Base-by-base conservation (phyloP, 2,888 invertebrate genomes). In the Acanthosepion esculentum region DNA sequence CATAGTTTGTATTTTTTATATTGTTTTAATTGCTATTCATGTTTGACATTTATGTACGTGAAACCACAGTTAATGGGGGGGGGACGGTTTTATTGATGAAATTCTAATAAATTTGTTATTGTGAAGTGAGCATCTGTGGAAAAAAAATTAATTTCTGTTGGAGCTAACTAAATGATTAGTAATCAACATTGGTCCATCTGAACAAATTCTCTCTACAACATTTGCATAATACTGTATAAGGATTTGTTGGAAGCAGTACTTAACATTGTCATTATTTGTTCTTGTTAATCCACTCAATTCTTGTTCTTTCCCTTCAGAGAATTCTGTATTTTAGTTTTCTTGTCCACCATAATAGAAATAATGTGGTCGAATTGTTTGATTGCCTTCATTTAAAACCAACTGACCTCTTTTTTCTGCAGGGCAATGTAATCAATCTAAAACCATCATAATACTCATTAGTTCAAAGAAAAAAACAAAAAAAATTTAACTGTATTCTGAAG, bases 341-440 rank as follows among this genome's bases (percentile, higher is more conserved):
- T 20, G 23, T 59, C 59, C 23, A 23, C 59, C n/a, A 33, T n/a
- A 18, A 64, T 26, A 64, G 20, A 64, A 64, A 64, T 64, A 26
- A n/a, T 78, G n/a, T 78, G n/a, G 78, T 78, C 15, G 78, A 78
- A 78, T 78, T 78, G 78, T 78, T 78, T 78, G 78, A 78, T 78
- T 78, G 78, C 78, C 78, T 78, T 78, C 33, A 78, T n/a, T 78
- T 12, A 78, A 78, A 33, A n/a, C 78, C 5, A 78, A 18, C 33
- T 78, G n/a, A n/a, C 12, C 15, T 78, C 15, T 78, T 59, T 20
- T n/a, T 15, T 78, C 15, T 78, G 12, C 10, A 10, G 15, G n/a
- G n/a, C n/a, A n/a, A 78, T n/a, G 3, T 78, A n/a, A n/a, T n/a
- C n/a, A n/a, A 78, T 18, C n/a, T 78, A 78, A 33, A n/a, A 78